Percentiles rank a stretch among this genome's conserved stretches.
These are phyloP conservation scores for Acropternis orthonyx DNA, from an alignment of 2,797 vertebrate species.

Conservation along the genomic window DNA sequence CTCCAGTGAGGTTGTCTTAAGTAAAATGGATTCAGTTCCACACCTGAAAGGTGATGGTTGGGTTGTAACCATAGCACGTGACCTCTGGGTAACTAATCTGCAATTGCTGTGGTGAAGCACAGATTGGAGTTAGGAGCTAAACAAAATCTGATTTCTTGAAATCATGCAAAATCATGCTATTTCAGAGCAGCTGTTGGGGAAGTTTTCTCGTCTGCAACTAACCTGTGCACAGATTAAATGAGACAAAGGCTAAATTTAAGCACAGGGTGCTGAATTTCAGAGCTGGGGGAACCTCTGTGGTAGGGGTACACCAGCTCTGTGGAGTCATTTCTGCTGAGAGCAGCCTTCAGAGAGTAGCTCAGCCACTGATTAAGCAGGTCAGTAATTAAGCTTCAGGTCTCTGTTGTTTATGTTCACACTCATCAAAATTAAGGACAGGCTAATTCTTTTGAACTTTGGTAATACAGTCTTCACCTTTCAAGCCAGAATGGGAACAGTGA, in stretches of 20 bases:
- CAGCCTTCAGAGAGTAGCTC: neutral
- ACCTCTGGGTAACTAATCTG: neutral
- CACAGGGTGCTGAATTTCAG: neutral
- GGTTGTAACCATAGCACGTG: neutral
- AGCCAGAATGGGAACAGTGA: neutral
- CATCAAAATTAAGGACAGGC: neutral
- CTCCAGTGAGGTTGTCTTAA: neutral
- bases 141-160: neutral
- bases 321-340: neutral
- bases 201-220: neutral
- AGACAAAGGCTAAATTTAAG: neutral
- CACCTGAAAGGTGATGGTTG: neutral
- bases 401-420: neutral
- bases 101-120: neutral
- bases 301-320: neutral
- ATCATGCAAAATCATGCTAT: neutral
- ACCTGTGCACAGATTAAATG: neutral
- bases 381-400: neutral
- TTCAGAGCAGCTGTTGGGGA: neutral
- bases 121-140: neutral
- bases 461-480: neutral
- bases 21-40: neutral
- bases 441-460: neutral
- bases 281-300: neutral
- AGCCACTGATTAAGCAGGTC: neutral